Evolutionary conservation across 1,140 invertebrate species (phyloP), one percentile per base, ranked within the genome.

Genomic region (Charaxes varanes): DNA sequence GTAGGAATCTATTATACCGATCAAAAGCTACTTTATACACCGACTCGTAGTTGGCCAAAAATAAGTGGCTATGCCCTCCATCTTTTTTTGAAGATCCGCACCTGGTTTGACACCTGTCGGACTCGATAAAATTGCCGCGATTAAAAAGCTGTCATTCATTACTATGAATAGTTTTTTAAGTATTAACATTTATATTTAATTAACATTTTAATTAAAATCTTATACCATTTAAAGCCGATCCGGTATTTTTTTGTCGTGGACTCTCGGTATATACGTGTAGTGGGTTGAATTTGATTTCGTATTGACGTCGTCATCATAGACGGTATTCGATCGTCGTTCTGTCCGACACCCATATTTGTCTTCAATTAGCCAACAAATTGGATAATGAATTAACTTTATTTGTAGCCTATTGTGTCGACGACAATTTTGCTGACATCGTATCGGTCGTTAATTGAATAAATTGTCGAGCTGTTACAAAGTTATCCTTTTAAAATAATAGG

Each of bases 221-320:
- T n/a, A n/a, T n/a, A n/a, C n/a, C n/a, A n/a, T n/a, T n/a, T n/a
- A n/a, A n/a, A n/a, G n/a, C n/a, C n/a, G n/a, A n/a, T n/a, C n/a
- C n/a, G n/a, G n/a, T n/a, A n/a, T n/a, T 11, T 27, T 26, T 3
- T n/a, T 15, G n/a, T 14, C 12, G 6, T 2, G 2, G 27, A 3
- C 27, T 28, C 27, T 28, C 4, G 4, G 12, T 6, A 12, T 28
- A 46, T 23, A 52, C 32, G 22, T 16, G 40, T 49, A 40, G 38
- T 31, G 41, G 26, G 23, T 46, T 22, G 24, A 22, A 50, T 40
- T 41, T 43, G 52, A 42, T 42, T 45, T 34, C 12, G 31, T 37
- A 11, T 34, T 36, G 31, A 32, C 40, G 23, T 35, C 41, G 35
- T 42, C 44, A 43, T 53, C 33, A 38, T 19, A 13, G 5, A 35